phyloP scores from a whole-genome alignment of 1,140 invertebrate species.

The Ostrea denselamellosa region DNA sequence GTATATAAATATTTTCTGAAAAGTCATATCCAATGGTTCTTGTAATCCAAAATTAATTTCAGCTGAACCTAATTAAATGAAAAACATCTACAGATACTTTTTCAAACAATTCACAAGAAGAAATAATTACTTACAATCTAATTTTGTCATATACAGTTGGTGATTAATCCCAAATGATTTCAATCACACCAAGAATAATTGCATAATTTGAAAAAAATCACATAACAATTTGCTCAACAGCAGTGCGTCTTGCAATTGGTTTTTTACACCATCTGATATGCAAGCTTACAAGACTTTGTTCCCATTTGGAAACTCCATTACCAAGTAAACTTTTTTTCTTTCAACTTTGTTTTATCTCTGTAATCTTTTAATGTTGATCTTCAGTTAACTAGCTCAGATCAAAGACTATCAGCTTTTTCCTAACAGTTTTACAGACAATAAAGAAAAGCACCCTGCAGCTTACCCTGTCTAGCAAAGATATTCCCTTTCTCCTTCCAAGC shows the following conservation, averaged over 20 bases:
- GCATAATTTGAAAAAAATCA: constrained; percentile 38
- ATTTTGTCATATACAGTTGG: constrained; percentile 23
- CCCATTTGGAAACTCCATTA: constrained; percentile 39
- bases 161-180: constrained; percentile 40
- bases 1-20: too few relatives aligned
- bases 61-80: background rate
- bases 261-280: background rate
- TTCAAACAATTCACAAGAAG: constrained; percentile 11
- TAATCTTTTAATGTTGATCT: constrained; percentile 40
- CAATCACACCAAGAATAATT: constrained; percentile 38
- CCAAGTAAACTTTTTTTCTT: constrained; percentile 34
- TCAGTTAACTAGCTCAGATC: constrained; percentile 37
- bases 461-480: constrained; percentile 17
- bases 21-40: constrained; percentile 2
- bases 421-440: constrained; percentile 38
- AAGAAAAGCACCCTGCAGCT: background rate
- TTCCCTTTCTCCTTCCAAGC: constrained; percentile 31
- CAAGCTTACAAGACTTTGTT: constrained; percentile 17
- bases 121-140: constrained; percentile 30
- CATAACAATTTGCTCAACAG: constrained; percentile 39
- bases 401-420: constrained; percentile 33
- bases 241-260: constrained; percentile 24
- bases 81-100: background rate
- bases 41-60: background rate
- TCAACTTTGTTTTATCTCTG: constrained; percentile 35